These are phyloP conservation scores for Neria commutata DNA, from an alignment of 2,888 invertebrate species.

Conservation along the genomic window DNA sequence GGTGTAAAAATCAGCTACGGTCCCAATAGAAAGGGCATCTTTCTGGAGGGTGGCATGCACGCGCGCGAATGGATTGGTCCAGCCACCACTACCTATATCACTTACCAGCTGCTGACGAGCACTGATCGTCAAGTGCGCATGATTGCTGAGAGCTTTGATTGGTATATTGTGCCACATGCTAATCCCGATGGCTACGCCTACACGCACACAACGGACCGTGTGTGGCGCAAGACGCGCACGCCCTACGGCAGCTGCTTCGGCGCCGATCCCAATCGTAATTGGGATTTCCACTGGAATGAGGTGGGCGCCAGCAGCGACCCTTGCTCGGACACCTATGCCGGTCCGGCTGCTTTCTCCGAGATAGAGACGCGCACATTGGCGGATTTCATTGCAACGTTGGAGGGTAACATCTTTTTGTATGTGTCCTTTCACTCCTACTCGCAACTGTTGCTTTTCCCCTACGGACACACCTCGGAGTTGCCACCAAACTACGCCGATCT, in stretches of 20 bases:
- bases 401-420: slow-evolving; percentile 68
- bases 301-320: slow-evolving; percentile 63
- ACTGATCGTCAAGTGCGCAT: slow-evolving; percentile 61
- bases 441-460: slow-evolving; percentile 74
- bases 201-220: slow-evolving; percentile 67
- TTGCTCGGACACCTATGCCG: slow-evolving; percentile 63
- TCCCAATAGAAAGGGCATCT: slow-evolving; percentile 57
- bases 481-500: slow-evolving; percentile 65
- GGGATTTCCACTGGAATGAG: slow-evolving; percentile 69
- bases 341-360: slow-evolving; percentile 67
- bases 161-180: slow-evolving; percentile 77
- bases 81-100: slow-evolving; percentile 68
- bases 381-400: slow-evolving; percentile 64
- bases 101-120: slow-evolving; percentile 68
- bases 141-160: slow-evolving; percentile 68
- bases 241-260: slow-evolving; percentile 64
- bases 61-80: slow-evolving; percentile 80
- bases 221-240: slow-evolving; percentile 72
- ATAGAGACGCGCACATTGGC: slow-evolving; percentile 66
- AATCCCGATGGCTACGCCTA: slow-evolving; percentile 81
- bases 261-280: slow-evolving; percentile 71
- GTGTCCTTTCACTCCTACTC: slow-evolving; percentile 78
- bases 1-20: slow-evolving; percentile 65
- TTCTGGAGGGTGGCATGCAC: slow-evolving; percentile 71
- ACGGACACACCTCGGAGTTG: slow-evolving; percentile 69